Evolutionary conservation across 2,113 vertebrate genomes (phyloP), one percentile per base, ranked within the genome.

Genomic region (Hippotragus niger): DNA sequence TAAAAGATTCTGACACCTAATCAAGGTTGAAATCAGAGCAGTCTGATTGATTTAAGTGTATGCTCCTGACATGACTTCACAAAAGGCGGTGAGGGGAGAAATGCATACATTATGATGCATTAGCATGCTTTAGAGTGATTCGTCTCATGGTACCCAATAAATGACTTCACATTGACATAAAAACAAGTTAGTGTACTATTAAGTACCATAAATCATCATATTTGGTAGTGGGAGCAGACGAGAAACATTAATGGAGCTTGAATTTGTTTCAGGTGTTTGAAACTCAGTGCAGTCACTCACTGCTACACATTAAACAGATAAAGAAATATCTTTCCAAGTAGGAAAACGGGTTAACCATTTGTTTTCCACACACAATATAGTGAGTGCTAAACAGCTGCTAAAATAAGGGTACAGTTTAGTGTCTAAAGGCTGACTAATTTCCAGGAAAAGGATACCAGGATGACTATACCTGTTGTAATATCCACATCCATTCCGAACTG

Each of bases 201-300:
- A 98, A 96, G 83, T 86, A 90, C 83, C 94, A 98, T 98, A 97
- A 97, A 98, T 98, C 98, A 98, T 96, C 78, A 85, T 97, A 97
- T 98, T 95, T 96, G 83, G 95, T 94, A 92, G 81, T 93, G 97
- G 90, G 85, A 96, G 87, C 83, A 97, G 96, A 98, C 85, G 84
- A 97, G 96, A 98, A 97, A 96, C 89, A 94, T 97, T 98, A 98
- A 98, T 98, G 96, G 89, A 97, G 98, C 95, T 95, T 98, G 97
- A 98, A 98, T 98, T 95, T 97, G 64, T 98, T 98, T 98, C 94
- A 98, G 97, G 96, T 98, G 93, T 97, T 98, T 98, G 64, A 84
- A 98, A 97, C 71, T 62, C 93, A 82, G 52, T 96, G 82, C 58
- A 82, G 88, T 96, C 62, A 96, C 80, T 96, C 88, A 90, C 43